phyloP scores from a whole-genome alignment of 2,113 vertebrate species.

The Aegithalos caudatus region DNA sequence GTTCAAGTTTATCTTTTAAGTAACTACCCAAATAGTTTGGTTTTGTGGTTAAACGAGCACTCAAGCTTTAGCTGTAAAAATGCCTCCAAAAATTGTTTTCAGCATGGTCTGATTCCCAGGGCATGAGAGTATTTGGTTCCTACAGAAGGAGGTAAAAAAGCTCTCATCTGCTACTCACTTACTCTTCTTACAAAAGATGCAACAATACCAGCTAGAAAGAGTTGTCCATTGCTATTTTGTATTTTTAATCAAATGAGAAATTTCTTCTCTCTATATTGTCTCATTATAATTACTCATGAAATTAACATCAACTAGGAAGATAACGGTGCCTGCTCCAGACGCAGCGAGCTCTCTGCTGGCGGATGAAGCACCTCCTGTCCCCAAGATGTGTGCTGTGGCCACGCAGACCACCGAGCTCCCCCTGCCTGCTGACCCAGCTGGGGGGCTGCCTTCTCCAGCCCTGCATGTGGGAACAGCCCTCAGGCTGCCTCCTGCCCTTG shows the following conservation, averaged over 20 bases:
- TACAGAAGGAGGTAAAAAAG: not conserved
- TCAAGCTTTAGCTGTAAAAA: not conserved
- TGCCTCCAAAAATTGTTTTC: not conserved
- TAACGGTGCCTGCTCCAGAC: not conserved
- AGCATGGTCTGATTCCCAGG: not conserved
- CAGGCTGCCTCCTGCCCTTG: not conserved
- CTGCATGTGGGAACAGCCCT: not conserved
- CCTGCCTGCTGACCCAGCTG: not conserved
- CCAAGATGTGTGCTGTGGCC: not conserved
- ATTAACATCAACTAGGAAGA: not conserved
- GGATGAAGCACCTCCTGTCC: not conserved
- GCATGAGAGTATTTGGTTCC: not conserved
- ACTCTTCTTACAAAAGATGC: not conserved
- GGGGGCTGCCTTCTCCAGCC: not conserved
- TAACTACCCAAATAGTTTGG: not conserved
- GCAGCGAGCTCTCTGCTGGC: not conserved
- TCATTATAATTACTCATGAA: not conserved
- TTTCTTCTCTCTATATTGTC: not conserved
- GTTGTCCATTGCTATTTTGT: not conserved
- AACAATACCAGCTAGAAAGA: not conserved
- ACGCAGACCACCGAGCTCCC: not conserved
- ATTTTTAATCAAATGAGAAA: not conserved
- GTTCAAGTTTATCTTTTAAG: not conserved
- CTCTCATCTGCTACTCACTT: rapidly evolving
- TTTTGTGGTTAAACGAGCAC: not conserved